phyloP scores from a whole-genome alignment of 2,113 vertebrate genomes.

The Ramphastos sulfuratus region DNA sequence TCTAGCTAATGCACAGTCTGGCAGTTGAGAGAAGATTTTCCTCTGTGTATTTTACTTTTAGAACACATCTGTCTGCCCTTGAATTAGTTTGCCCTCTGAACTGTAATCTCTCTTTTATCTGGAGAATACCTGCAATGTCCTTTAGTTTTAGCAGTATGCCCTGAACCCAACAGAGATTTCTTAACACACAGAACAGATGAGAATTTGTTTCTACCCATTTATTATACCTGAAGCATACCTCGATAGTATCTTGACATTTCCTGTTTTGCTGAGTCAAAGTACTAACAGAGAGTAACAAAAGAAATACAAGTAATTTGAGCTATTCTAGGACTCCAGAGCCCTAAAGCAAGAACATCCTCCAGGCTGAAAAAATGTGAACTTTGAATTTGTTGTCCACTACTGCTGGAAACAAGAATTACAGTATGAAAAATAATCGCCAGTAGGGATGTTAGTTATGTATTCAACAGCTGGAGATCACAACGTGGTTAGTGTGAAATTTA shows the following conservation, averaged over 20 bases:
- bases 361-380: background rate
- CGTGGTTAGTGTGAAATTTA: background rate
- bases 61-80: background rate
- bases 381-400: background rate
- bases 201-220: background rate
- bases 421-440: background rate
- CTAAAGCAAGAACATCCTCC: background rate
- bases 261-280: constrained; percentile 49
- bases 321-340: background rate
- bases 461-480: background rate
- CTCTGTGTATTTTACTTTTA: background rate
- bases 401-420: background rate
- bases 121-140: background rate
- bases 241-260: background rate
- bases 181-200: background rate
- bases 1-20: background rate
- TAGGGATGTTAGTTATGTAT: background rate
- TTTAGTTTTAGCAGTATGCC: background rate
- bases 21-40: background rate
- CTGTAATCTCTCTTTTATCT: background rate
- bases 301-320: background rate
- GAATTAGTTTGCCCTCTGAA: background rate
- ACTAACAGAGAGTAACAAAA: background rate
- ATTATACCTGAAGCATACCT: background rate
- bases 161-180: background rate